These are phyloP conservation scores for Epsilonema sp. DNA, from an alignment of 2,888 invertebrate species.

Conservation along the genomic window DNA sequence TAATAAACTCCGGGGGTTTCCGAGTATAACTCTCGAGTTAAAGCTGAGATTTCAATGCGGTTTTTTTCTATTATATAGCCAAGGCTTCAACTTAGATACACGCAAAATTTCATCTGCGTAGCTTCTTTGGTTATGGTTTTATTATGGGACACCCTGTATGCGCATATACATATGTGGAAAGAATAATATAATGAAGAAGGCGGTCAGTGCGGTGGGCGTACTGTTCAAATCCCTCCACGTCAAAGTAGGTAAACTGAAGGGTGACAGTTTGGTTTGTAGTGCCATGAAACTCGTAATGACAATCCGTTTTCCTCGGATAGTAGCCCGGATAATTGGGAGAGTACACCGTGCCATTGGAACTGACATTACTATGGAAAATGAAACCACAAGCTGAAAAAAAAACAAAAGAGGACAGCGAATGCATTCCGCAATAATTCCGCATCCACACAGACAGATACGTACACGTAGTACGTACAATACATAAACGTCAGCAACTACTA, in stretches of 20 bases:
- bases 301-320: constrained; percentile 67
- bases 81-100: no score
- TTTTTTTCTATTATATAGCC: no score
- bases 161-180: no score
- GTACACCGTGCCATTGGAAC: constrained; percentile 56
- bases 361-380: constrained; percentile 59
- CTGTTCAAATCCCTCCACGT: constrained; percentile 82
- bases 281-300: constrained; percentile 74
- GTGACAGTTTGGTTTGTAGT: constrained; percentile 53
- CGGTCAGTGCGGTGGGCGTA: constrained; percentile 45
- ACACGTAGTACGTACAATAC: not conserved
- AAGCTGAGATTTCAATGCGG: no score
- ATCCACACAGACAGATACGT: constrained; percentile 2
- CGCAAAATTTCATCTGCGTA: no score
- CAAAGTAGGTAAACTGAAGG: constrained; percentile 68
- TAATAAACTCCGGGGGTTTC: no score
- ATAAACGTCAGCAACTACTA: no score
- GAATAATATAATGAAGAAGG: no score
- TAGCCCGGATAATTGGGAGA: constrained; percentile 76
- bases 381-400: constrained; percentile 47
- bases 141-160: no score
- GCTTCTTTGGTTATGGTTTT: no score
- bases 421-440: no score
- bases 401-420: constrained; percentile 1
- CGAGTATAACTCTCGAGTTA: no score